Base-by-base conservation (phyloP, 2,113 vertebrate genomes). In the Brachirus orientalis region DNA sequence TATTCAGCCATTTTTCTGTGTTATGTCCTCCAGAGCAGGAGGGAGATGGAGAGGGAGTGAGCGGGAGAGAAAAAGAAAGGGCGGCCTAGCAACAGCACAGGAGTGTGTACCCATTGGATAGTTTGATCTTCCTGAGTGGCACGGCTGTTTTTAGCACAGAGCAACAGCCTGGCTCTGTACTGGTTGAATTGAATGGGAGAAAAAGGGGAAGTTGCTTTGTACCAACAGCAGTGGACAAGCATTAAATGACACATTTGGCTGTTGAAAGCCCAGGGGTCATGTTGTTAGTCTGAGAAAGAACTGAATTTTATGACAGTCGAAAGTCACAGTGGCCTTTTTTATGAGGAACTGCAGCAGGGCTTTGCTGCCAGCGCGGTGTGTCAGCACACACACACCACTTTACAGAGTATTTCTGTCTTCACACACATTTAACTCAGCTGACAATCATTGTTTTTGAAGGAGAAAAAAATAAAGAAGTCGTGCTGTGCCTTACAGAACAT, bases 1-100 rank as follows among this genome's bases (percentile, higher is more conserved):
- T 91, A 91, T 90, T 92, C 84, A 80, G 87, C 84, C 86, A 91
- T 92, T 91, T 92, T 90, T 90, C 88, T 88, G 78, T 83, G 83
- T 87, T 90, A 87, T 91, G 83, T 86, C 86, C 84, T 90, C 80
- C 88, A 83, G 84, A 86, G 87, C 58, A 83, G 79, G 69, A 85
- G 80, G 72, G 83, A 78, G 84, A 79, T 45, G 40, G 68, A 57
- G 82, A 70, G 79, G 47, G 55, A 77, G 77, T 60, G 59, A 83
- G 71, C 69, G 64, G 69, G 63, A 79, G 72, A 75, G 64, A 76
- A 53, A 60, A 77, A 65, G 69, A 80, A 83, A 74, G 70, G 75
- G 76, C 11, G 85, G 83, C 86, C 90, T 91, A 91, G 88, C 89
- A 90, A 90, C 86, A 90, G 84, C 80, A 79, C 84, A 77, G 75